These are phyloP conservation scores for Sebastes nivosus DNA, from an alignment of 2,797 vertebrate genomes.

Conservation along the genomic window DNA sequence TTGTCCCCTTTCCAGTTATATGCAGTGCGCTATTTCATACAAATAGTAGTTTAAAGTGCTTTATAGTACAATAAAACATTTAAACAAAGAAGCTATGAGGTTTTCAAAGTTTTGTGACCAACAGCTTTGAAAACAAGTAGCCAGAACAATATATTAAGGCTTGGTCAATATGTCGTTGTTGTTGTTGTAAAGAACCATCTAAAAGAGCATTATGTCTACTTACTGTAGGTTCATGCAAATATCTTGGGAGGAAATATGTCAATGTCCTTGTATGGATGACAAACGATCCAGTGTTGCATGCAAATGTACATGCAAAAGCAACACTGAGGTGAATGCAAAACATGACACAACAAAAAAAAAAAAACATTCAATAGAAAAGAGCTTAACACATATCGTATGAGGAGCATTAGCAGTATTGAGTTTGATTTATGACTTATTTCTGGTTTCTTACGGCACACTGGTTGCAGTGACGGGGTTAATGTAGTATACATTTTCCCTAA, in stretches of 20 bases:
- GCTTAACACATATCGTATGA: not conserved
- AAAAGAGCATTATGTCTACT: not conserved
- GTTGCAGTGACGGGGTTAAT: not conserved
- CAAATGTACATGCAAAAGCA: conserved; percentile 76
- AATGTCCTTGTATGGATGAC: conserved; percentile 29
- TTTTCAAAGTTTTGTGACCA: not conserved
- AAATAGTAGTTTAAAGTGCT: not conserved
- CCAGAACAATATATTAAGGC: not conserved
- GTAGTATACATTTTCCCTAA: not conserved
- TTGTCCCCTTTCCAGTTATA: not conserved
- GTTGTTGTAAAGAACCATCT: not conserved
- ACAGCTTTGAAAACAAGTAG: not conserved
- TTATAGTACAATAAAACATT: not conserved
- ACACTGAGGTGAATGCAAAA: conserved; percentile 38
- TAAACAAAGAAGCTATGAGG: not conserved
- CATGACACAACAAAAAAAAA: not conserved
- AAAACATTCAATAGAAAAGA: not conserved
- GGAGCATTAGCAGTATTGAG: not conserved
- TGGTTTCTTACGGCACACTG: not conserved
- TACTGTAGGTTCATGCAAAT: conserved; percentile 65
- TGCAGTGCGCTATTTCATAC: not conserved
- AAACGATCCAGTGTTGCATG: conserved; percentile 44
- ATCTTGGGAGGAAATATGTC: conserved; percentile 59
- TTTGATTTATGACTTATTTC: not conserved
- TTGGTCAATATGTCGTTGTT: not conserved